Base-by-base conservation (phyloP, 1,140 invertebrate species). In the Pseudomyrmex sp. region DNA sequence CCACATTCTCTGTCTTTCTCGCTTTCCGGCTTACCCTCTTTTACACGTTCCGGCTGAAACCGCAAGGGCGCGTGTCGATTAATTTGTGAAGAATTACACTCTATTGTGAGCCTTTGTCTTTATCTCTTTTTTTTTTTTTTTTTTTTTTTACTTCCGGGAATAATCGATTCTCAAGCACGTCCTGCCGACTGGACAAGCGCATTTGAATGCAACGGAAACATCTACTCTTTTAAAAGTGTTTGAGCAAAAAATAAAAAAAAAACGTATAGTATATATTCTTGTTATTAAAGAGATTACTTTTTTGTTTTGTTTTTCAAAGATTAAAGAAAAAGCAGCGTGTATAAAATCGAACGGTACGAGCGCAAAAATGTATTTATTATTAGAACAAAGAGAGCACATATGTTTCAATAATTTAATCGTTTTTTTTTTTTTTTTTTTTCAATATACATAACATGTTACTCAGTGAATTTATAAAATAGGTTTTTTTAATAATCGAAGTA, bases 31-130 rank as follows among this genome's bases (percentile, higher is more conserved):
- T 18, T 46, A 46, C 54, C 69, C 73, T 69, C 77, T 79, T 76
- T 68, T 80, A 63, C 79, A 58, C 35, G 35, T 35, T 35, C 48
- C 54, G 44, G 72, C 88, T 88, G 5, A 70, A 88, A 88, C 86
- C 79, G 48, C 82, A 59, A 68, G 48, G 0, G 23, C 83, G 73
- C 58, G 65, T 56, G 75, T 62, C 87, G 83, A 85, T 88, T 88
- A 88, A 88, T 88, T 35, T 88, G 88, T 79, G 73, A 75, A 79
- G 88, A 86, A 88, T 88, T 88, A 88, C 68, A 74, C 65, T 23
- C 70, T 9, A 58, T 73, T 76, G 82, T 74, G 70, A 82, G 58
- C 44, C 48, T 48, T 12, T 48, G 20, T 54, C 56, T 83, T 59
- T 79, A 56, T 26, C 20, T 56, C 46, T 18, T 7, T 62, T 77